Base-by-base conservation (phyloP, 2,888 invertebrate genomes). In the Pachycephus smyrnensis region DNA sequence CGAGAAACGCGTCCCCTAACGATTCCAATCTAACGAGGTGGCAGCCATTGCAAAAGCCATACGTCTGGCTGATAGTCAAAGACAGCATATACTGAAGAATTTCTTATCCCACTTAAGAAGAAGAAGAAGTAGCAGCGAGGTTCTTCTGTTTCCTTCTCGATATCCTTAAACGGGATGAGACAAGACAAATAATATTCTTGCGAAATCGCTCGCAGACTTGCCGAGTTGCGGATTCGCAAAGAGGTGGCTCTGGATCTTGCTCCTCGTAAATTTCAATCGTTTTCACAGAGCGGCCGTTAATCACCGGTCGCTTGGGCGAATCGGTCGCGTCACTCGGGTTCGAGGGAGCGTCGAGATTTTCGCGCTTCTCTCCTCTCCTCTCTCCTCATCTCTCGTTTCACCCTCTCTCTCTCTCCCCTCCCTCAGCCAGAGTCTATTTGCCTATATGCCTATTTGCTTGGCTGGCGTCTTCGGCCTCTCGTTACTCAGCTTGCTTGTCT, bases 261-360 rank as follows among this genome's bases (percentile, higher is more conserved):
- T 83, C 82, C 81, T 84, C 82, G 83, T 83, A 83, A 84, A 84
- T 84, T 83, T 81, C 84, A 83, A 83, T 84, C 80, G 82, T 83
- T 84, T 83, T 84, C 83, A 83, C 82, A 80, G 80, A 79, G 77
- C 73, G 77, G 73, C 80, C 82, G 82, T 84, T 84, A 84, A 84
- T 84, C 84, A 84, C 83, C 82, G 82, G 81, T 82, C 79, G 76
- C 76, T 77, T 77, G 71, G 31, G 68, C 33, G 68, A 68, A 55
- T 55, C 55, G 55, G 73, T 77, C 77, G n/a, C 68, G 40, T 71
- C 68, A 69, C 12, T 69, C 40, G 74, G 71, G 75, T 77, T 75
- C 77, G 69, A 75, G 75, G 76, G 69, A 35, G 30, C 75, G 40
- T 77, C 76, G 79, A 77, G 77, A 76, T 77, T 73, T 33, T 76